These are phyloP conservation scores for Limenitis arthemis DNA, from an alignment of 2,888 invertebrate genomes.

Conservation along the genomic window DNA sequence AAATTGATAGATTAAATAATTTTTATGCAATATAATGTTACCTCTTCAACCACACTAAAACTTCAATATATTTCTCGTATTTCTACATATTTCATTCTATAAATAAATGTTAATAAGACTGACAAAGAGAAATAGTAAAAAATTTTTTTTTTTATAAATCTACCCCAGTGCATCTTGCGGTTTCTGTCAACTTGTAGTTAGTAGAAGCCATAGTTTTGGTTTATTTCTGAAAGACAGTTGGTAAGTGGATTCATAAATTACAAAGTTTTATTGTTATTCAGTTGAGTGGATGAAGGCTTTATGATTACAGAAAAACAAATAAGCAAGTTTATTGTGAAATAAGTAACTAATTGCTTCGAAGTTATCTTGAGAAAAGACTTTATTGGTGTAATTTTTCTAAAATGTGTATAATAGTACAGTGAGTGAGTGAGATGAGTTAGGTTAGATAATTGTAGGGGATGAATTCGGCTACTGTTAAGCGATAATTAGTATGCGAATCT, in stretches of 20 bases:
- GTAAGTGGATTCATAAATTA: neutral
- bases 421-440: constrained; percentile 8
- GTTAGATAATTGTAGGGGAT: too few relatives aligned
- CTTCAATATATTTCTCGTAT: too few relatives aligned
- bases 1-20: too few relatives aligned
- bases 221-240: constrained; percentile 2
- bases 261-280: neutral
- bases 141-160: constrained; percentile 3
- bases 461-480: too few relatives aligned
- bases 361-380: constrained; percentile 54
- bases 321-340: constrained; percentile 40
- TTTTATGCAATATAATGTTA: too few relatives aligned
- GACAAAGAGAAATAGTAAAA: neutral
- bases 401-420: constrained; percentile 34
- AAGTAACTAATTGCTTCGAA: constrained; percentile 31
- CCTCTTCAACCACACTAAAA: too few relatives aligned
- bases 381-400: constrained; percentile 50
- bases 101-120: neutral
- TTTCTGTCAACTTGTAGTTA: constrained; percentile 3
- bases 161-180: constrained; percentile 2
- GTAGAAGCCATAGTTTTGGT: constrained; percentile 4
- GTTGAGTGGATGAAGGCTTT: neutral
- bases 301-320: constrained; percentile 8
- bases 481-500: too few relatives aligned
- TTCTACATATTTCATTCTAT: neutral